Evolutionary conservation across 2,113 vertebrate species (phyloP).

Genomic region (Eupsittula cactorum): DNA sequence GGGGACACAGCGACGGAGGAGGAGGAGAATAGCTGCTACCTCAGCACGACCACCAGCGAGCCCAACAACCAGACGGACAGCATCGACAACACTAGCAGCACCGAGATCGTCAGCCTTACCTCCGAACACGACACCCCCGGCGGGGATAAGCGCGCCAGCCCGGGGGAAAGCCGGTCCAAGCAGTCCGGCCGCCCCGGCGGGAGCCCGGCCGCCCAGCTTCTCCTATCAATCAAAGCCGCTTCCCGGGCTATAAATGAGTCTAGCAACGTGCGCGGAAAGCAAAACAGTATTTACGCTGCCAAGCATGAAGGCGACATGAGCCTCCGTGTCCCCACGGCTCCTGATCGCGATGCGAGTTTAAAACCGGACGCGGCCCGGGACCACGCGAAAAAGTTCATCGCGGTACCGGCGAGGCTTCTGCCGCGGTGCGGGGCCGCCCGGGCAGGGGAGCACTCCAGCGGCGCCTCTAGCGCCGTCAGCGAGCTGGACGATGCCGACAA

Average conservation of each 20-base stretch:
- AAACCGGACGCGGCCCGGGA: constrained; percentile 70
- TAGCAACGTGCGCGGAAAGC: constrained; percentile 79
- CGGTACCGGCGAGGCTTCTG: constrained; percentile 83
- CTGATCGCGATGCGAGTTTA: constrained; percentile 68
- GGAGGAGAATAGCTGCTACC: constrained; percentile 77
- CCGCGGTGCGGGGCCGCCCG: constrained; percentile 77
- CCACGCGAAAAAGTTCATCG: constrained; percentile 73
- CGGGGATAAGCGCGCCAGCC: constrained; percentile 75
- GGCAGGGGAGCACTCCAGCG: constrained; percentile 83
- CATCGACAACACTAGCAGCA: constrained; percentile 72
- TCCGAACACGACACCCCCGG: constrained; percentile 78
- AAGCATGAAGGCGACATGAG: constrained; percentile 85
- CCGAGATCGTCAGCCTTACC: constrained; percentile 79
- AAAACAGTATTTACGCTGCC: constrained; percentile 80
- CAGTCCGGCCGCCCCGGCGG: constrained; percentile 60
- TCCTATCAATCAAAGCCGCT: constrained; percentile 92
- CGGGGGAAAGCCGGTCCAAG: constrained; percentile 74
- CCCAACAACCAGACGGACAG: constrained; percentile 67
- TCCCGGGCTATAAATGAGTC: constrained; percentile 93
- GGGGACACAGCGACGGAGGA: constrained; percentile 72
- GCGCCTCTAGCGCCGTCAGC: constrained; percentile 91
- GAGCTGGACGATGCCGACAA: constrained; percentile 95
- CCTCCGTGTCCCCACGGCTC: constrained; percentile 78
- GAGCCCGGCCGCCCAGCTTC: constrained; percentile 85
- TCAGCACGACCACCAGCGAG: constrained; percentile 78